phyloP scores from a whole-genome alignment of 2,797 vertebrate species.

The Eremophila alpestris region DNA sequence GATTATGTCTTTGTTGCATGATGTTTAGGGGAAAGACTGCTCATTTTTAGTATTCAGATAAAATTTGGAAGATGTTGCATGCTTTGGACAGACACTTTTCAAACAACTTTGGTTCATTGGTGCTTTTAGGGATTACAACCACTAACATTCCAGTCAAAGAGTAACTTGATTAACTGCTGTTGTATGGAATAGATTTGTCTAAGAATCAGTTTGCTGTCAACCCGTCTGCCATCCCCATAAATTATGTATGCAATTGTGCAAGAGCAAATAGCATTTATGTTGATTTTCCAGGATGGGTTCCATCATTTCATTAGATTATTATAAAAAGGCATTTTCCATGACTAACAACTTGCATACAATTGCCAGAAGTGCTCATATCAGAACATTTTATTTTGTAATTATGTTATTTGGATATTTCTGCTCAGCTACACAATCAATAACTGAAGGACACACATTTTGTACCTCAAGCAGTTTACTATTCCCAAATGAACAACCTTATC shows the following conservation, averaged over 20 bases:
- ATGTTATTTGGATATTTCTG: not conserved
- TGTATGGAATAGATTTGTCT: slow-evolving; percentile 52
- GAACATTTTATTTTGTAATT: not conserved
- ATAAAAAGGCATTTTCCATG: slow-evolving; percentile 24
- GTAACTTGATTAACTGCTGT: slow-evolving; percentile 49
- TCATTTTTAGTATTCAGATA: slow-evolving; percentile 49
- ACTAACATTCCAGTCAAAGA: slow-evolving; percentile 19
- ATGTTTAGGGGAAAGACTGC: slow-evolving; percentile 25
- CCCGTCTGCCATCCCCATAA: slow-evolving; percentile 38
- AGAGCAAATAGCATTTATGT: slow-evolving; percentile 7
- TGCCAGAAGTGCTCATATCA: not conserved
- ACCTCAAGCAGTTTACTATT: not conserved
- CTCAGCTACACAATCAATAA: not conserved
- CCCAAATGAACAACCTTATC: not conserved
- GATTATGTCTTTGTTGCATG: not conserved
- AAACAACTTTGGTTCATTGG: slow-evolving; percentile 52
- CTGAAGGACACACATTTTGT: not conserved
- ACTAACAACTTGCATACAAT: not conserved
- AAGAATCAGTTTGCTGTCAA: slow-evolving; percentile 68
- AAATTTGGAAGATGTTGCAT: slow-evolving; percentile 39
- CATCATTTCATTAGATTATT: slow-evolving; percentile 43
- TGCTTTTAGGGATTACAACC: slow-evolving; percentile 53
- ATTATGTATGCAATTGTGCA: slow-evolving; percentile 58
- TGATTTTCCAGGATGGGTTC: slow-evolving; percentile 44
- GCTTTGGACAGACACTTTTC: slow-evolving; percentile 47